A percentile compares a stretch with the other conserved stretches of the same genome.
phyloP scores from a whole-genome alignment of 2,113 vertebrate species.

The Romanogobio albipinnatus region DNA sequence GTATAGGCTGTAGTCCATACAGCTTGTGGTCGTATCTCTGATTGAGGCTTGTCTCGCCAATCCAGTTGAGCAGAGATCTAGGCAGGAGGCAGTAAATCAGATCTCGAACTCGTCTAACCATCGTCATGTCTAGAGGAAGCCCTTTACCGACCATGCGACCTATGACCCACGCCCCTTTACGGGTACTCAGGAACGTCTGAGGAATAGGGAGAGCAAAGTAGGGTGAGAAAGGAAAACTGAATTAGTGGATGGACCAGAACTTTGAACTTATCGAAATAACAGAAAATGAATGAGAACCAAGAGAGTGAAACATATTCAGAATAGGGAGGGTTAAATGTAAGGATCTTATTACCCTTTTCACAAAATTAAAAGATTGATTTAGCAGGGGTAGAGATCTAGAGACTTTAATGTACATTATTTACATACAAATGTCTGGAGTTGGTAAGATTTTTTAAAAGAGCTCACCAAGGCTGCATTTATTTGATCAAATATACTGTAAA shows the following conservation, averaged over 20 bases:
- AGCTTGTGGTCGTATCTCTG: constrained; percentile 78
- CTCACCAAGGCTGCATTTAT: too few relatives aligned
- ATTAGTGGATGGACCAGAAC: not conserved
- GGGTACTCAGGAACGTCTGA: constrained; percentile 90
- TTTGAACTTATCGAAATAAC: not conserved
- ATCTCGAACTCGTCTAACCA: constrained; percentile 67
- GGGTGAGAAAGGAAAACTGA: not conserved
- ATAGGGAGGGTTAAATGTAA: not conserved
- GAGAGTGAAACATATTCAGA: not conserved
- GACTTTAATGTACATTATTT: not conserved
- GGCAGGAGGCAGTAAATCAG: constrained; percentile 73
- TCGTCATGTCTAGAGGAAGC: constrained; percentile 82
- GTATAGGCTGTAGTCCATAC: constrained; percentile 79
- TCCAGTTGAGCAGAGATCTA: constrained; percentile 61
- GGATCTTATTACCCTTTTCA: too few relatives aligned
- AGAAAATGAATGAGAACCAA: not conserved
- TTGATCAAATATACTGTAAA: too few relatives aligned
- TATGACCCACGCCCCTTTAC: constrained; percentile 83
- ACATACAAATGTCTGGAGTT: not conserved
- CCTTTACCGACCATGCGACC: constrained; percentile 77
- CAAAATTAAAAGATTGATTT: too few relatives aligned
- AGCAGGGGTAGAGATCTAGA: too few relatives aligned
- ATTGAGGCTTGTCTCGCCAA: constrained; percentile 70
- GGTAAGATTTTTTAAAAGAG: too few relatives aligned
- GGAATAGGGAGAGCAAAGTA: not conserved